These are phyloP conservation scores for Tortricodes alternella DNA, from an alignment of 2,888 invertebrate species.

Conservation along the genomic window DNA sequence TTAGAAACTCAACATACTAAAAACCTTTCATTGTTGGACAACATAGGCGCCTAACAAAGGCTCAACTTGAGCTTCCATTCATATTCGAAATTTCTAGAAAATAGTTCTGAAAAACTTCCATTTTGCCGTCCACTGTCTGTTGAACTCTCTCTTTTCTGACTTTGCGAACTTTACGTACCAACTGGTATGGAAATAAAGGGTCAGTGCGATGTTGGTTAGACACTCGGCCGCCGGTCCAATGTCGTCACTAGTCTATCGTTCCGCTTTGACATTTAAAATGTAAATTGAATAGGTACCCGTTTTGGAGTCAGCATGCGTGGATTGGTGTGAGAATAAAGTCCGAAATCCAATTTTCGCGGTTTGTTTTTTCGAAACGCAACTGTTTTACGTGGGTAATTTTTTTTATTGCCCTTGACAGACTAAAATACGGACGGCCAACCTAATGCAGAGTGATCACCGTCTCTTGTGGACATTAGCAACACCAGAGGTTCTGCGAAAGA, in stretches of 20 bases:
- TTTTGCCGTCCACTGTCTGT: constrained; percentile 33
- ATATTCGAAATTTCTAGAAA: constrained; percentile 44
- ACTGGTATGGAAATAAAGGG: neutral
- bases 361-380: neutral
- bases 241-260: constrained; percentile 24
- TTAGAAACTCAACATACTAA: constrained; percentile 5
- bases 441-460: too few species aligned
- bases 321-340: neutral
- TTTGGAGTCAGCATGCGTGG: constrained; percentile 27
- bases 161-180: neutral
- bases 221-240: constrained; percentile 2
- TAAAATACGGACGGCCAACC: too few species aligned
- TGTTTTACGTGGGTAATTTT: too few species aligned
- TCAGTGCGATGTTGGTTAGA: neutral
- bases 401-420: too few species aligned
- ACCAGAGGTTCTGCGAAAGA: too few species aligned
- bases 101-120: constrained; percentile 41
- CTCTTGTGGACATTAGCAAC: too few species aligned
- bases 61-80: constrained; percentile 29
- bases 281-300: constrained; percentile 50
- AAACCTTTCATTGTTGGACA: constrained; percentile 21
- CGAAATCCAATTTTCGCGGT: neutral
- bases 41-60: constrained; percentile 24
- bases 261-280: constrained; percentile 47
- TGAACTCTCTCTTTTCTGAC: constrained; percentile 28